Evolutionary conservation across 2,888 invertebrate genomes (phyloP), one percentile per base, ranked within the genome.

Genomic region (Latrodectus elegans): DNA sequence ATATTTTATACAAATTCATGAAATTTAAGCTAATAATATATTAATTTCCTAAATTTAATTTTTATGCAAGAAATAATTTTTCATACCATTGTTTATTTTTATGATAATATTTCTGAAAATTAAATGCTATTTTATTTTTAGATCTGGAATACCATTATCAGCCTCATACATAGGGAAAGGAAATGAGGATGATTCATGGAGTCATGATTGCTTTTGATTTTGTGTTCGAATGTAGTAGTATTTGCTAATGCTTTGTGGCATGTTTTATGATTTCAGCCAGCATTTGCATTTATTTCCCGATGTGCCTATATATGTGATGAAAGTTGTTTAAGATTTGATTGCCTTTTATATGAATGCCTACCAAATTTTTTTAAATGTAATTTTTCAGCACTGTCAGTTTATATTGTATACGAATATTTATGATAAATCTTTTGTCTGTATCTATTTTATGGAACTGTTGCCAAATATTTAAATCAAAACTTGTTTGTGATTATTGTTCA

Each of bases 141-240:
- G 87, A 72, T 87, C 87, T 77, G 87, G 87, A 77, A 87, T 87
- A 67, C 82, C 87, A 77, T 76, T 87, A 82, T 82, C 87, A 82
- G 81, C 86, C 38, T 64, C 77, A 60, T 79, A 74, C 22, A 68
- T 72, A 49, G 49, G 77, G 60, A 87, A 52, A 51, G 77, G 65
- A 14, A 73, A 26, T 72, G 77, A 77, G 12, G 87, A 82, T 22
- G 87, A 87, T 26, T 80, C 76, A 17, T 87, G 87, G 87, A 87
- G 82, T 73, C 72, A 87, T 55, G 87, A 82, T 15, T 87, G 87
- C 65, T 87, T 82, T 64, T 87, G 67, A 86, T 53, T 22, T 51
- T 70, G 51, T 52, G 64, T 26, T 22, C 67, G 26, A 10, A 67
- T 49, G 22, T 67, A 67, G 55, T 53, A 53, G 65, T 76, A 49